phyloP scores from a whole-genome alignment of 2,113 vertebrate genomes.

The Gnathonemus longibarbis region DNA sequence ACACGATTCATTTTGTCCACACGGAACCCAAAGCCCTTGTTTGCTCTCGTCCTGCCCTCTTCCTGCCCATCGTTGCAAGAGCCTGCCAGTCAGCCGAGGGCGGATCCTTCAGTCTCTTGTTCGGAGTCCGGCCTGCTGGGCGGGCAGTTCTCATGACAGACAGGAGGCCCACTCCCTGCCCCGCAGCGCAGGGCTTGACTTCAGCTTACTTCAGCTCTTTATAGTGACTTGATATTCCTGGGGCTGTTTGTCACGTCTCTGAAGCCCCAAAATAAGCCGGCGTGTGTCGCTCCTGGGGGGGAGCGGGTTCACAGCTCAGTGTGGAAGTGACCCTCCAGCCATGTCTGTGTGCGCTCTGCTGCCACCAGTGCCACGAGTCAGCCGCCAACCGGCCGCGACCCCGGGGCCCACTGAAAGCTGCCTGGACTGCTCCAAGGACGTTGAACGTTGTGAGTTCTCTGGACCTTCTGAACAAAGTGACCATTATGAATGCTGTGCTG shows the following conservation, averaged over 20 bases:
- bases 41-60: constrained; percentile 39
- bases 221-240: constrained; percentile 19
- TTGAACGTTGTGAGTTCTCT: background rate
- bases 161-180: background rate
- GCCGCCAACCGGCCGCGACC: background rate
- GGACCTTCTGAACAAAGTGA: background rate
- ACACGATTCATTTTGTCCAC: constrained; percentile 26
- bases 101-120: background rate
- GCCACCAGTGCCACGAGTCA: background rate
- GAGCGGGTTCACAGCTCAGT: constrained; percentile 14
- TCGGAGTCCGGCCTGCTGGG: background rate
- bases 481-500: background rate
- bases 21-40: constrained; percentile 38
- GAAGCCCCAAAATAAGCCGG: constrained; percentile 13
- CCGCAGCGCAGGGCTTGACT: background rate
- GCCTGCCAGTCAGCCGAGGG: background rate
- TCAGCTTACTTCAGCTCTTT: constrained; percentile 22
- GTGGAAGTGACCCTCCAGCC: constrained; percentile 15
- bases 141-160: background rate
- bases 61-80: constrained; percentile 17
- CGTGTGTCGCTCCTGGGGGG: background rate
- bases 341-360: constrained; percentile 12
- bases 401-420: background rate
- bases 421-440: background rate
- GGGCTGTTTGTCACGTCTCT: constrained; percentile 16